Evolutionary conservation across 2,888 invertebrate genomes (phyloP), one percentile per base, ranked within the genome.

Genomic region (Ectemnius cavifrons): DNA sequence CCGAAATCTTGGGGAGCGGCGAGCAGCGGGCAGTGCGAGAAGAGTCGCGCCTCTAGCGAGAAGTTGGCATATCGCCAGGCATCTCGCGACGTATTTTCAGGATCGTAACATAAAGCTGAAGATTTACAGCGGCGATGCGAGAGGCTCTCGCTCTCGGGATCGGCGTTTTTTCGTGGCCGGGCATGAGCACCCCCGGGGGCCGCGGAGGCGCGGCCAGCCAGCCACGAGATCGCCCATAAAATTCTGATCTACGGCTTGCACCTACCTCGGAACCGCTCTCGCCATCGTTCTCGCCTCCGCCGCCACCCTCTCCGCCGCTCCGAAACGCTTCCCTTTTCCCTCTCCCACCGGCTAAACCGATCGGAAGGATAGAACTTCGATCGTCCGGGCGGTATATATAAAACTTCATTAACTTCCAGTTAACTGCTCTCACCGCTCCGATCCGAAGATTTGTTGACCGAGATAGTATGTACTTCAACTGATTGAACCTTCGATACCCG

Each of bases 61-160:
- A 67, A 62, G 28, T 65, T 83, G 84, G 87, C 85, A 64, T 77
- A 71, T 74, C 73, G 83, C 83, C 85, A 83, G 76, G 67, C 79
- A 64, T 82, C 78, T 81, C 77, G 73, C 81, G 64, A 78, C 72
- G 81, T 83, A 84, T 83, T 87, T 87, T 84, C 82, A 81, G 67
- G 80, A 85, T 83, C 81, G 82, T 84, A 85, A 84, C 82, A 82
- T 83, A 84, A 86, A 85, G 81, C 80, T 79, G 67, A 80, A 81
- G 87, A 87, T 87, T 87, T 86, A 87, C 78, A 75, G 70, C 80
- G 66, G 59, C 80, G 74, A 77, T 76, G 75, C 73, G 75, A 69
- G 64, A 77, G 27, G 71, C 59, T 52, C n/a, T 14, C 52, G 52
- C 52, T 70, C 70, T 70, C 16, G 62, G 37, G 75, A 69, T 79